A percentile compares a stretch with the other conserved stretches of the same genome.
Conservation (phyloP, 2,797 vertebrate genomes). For the Phaenicophaeus curvirostris region DNA sequence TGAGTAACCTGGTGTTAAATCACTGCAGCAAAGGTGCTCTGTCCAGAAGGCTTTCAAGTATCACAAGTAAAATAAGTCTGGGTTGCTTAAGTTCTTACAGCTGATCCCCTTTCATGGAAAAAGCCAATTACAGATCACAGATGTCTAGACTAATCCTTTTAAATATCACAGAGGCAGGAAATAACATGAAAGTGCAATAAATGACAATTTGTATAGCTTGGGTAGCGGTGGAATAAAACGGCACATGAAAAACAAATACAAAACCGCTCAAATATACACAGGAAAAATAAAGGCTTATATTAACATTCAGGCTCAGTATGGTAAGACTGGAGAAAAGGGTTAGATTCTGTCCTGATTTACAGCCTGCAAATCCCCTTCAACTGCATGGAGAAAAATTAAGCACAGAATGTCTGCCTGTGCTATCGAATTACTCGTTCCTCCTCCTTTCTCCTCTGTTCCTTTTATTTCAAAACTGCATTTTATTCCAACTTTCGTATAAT, state of each 20-base stretch:
- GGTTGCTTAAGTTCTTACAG: constrained; percentile 72
- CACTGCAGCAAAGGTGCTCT: constrained; percentile 56
- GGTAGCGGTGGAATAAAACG: constrained; percentile 8
- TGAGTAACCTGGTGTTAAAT: constrained; percentile 48
- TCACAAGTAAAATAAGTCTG: constrained; percentile 64
- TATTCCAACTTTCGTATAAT: constrained; percentile 23
- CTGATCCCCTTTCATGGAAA: constrained; percentile 63
- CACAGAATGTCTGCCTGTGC: constrained; percentile 12
- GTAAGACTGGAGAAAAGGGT: constrained; percentile 2
- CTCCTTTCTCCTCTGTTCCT: not conserved
- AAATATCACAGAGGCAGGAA: constrained; percentile 73
- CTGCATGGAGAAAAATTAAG: constrained; percentile 57
- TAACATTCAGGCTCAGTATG: constrained; percentile 12
- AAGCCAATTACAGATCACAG: constrained; percentile 73
- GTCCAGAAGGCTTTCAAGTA: constrained; percentile 59
- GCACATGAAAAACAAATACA: constrained; percentile 55
- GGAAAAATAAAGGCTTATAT: constrained; percentile 49
- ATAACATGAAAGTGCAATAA: constrained; percentile 64
- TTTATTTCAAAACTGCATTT: constrained; percentile 18
- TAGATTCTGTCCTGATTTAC: constrained; percentile 54
- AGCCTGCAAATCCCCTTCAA: constrained; percentile 54
- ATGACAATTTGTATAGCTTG: constrained; percentile 55
- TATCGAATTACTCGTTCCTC: constrained; percentile 38
- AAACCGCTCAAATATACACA: constrained; percentile 44
- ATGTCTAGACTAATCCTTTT: constrained; percentile 70